Evolutionary conservation across 2,113 vertebrate genomes (phyloP).

Genomic region (Heliornis fulica): DNA sequence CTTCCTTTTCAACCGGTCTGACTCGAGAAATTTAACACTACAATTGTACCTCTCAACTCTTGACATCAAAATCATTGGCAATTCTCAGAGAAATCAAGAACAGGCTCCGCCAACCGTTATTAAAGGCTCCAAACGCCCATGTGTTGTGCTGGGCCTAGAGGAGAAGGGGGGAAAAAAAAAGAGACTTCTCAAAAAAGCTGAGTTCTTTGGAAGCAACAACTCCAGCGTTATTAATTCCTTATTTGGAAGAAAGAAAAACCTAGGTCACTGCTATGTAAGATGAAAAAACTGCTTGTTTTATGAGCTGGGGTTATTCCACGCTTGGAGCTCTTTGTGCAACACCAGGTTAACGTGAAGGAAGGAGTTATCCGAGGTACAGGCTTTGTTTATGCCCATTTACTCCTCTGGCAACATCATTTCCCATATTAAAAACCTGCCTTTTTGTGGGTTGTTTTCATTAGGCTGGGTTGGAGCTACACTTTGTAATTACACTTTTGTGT

Average conservation of each 20-base stretch:
- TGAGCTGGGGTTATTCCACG: background rate
- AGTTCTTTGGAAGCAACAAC: constrained; percentile 31
- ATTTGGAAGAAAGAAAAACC: constrained; percentile 20
- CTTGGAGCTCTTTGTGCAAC: background rate
- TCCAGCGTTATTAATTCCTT: constrained; percentile 30
- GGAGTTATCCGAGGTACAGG: background rate
- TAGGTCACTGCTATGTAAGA: background rate
- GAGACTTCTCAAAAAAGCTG: background rate
- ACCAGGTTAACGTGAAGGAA: background rate
- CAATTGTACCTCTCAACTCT: background rate
- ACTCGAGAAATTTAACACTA: background rate
- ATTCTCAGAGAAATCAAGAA: background rate
- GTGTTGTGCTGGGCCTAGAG: background rate
- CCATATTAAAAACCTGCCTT: background rate
- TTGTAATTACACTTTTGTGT: background rate
- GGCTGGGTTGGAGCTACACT: fast-evolving
- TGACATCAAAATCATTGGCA: constrained; percentile 36
- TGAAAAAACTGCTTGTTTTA: background rate
- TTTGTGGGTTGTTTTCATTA: background rate
- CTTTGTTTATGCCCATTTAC: background rate
- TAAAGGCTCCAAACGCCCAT: background rate
- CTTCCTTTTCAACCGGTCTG: constrained; percentile 38
- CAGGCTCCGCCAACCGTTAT: background rate
- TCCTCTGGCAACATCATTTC: background rate
- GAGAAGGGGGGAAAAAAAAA: background rate